phyloP scores from a whole-genome alignment of 1,140 invertebrate genomes.

The Zaprionus ornatus region DNA sequence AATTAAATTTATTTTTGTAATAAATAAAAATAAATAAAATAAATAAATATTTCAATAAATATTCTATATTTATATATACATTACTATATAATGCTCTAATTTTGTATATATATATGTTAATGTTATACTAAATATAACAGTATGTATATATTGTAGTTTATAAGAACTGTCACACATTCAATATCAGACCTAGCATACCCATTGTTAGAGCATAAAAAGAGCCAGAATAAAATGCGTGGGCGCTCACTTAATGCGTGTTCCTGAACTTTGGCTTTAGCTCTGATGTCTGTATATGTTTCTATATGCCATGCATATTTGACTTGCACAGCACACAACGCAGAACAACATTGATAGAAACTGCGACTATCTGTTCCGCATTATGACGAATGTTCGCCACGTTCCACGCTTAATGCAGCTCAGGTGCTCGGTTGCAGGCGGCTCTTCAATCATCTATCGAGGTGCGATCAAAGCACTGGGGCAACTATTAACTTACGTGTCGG shows the following conservation, averaged over 20 bases:
- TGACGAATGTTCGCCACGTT: constrained; percentile 66
- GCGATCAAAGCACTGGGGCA: constrained; percentile 56
- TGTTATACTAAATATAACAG: no score
- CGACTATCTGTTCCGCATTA: constrained; percentile 70
- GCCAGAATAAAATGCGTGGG: constrained; percentile 24
- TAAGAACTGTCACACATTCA: background rate
- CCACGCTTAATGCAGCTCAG: constrained; percentile 65
- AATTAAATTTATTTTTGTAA: no score
- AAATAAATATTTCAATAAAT: no score
- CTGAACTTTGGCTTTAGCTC: constrained; percentile 1
- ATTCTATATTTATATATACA: no score
- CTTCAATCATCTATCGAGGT: constrained; percentile 7
- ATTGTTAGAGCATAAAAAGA: background rate
- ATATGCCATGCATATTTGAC: background rate
- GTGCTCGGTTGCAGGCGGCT: constrained; percentile 28
- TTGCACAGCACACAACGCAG: constrained; percentile 32
- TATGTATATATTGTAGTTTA: background rate
- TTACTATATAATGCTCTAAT: no score
- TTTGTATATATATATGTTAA: no score
- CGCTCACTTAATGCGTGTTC: background rate
- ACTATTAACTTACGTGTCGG: constrained; percentile 50
- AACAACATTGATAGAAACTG: background rate
- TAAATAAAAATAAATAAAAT: no score
- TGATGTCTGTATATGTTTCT: background rate
- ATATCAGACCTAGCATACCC: background rate